Conservation (phyloP, 2,888 invertebrate genomes). For the Agonum fuliginosum region DNA sequence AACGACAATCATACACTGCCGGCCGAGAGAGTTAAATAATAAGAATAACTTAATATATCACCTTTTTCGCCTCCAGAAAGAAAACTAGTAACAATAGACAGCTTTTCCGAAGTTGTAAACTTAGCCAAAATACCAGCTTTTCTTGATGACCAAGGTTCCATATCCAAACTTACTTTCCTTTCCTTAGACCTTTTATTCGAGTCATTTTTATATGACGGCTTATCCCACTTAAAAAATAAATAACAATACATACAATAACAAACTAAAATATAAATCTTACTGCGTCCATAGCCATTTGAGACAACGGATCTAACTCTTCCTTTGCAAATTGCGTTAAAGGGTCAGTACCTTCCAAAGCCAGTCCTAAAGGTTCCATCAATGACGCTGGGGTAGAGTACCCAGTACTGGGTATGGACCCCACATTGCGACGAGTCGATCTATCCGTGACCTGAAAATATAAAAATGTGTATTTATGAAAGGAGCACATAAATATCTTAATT, state of each 20-base stretch:
- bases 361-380: slow-evolving; percentile 75
- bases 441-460: slow-evolving; percentile 74
- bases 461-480: slow-evolving; percentile 1
- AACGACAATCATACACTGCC: too few species aligned
- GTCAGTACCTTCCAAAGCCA: slow-evolving; percentile 82
- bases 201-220: slow-evolving; percentile 47
- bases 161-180: slow-evolving; percentile 67
- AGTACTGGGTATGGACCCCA: slow-evolving; percentile 73
- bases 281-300: slow-evolving; percentile 74
- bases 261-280: slow-evolving; percentile 10
- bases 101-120: slow-evolving; percentile 94
- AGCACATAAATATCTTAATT: slow-evolving; percentile 63
- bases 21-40: too few species aligned
- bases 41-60: too few species aligned
- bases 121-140: slow-evolving; percentile 87
- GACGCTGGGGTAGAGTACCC: slow-evolving; percentile 71
- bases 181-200: slow-evolving; percentile 66
- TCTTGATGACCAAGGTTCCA: slow-evolving; percentile 87
- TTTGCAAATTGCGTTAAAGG: slow-evolving; percentile 83
- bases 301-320: slow-evolving; percentile 79
- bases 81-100: slow-evolving; percentile 93
- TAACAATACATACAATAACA: background rate
- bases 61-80: slow-evolving; percentile 88
- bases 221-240: slow-evolving; percentile 54
- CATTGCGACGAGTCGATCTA: slow-evolving; percentile 73